Percentiles rank a stretch among this genome's conserved stretches.
These are phyloP conservation scores for Odontesthes bonariensis DNA, from an alignment of 2,113 vertebrate genomes.

Conservation along the genomic window DNA sequence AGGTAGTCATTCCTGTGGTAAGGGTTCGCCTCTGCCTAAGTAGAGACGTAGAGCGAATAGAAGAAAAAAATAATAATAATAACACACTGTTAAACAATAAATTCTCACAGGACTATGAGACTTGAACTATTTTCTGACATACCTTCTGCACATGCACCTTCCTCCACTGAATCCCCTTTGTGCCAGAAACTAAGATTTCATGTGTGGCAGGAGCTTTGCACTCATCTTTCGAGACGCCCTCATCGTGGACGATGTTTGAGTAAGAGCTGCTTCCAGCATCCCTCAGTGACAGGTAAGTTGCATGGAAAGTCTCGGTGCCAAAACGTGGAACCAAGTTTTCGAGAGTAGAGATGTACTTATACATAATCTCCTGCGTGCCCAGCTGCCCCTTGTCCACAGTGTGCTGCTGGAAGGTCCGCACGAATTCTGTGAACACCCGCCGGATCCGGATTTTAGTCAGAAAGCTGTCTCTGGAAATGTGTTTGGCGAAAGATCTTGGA, in stretches of 20 bases:
- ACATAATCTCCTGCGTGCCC: conserved; percentile 86
- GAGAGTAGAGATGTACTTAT: conserved; percentile 91
- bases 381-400: conserved; percentile 80
- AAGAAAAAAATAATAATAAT: background rate
- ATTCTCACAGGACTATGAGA: no score
- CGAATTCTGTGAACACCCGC: conserved; percentile 86
- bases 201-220: conserved; percentile 62
- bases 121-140: background rate
- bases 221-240: conserved; percentile 17
- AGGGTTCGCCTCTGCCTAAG: conserved; percentile 67
- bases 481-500: conserved; percentile 86
- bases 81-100: no score
- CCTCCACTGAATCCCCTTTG: conserved; percentile 87
- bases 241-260: conserved; percentile 27
- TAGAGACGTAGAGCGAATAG: conserved; percentile 4
- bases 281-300: conserved; percentile 70
- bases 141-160: conserved; percentile 63
- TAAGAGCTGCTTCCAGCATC: conserved; percentile 67
- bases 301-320: conserved; percentile 82
- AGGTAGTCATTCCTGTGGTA: conserved; percentile 62
- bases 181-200: conserved; percentile 87
- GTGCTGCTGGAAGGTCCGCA: conserved; percentile 87
- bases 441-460: conserved; percentile 87
- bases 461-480: conserved; percentile 84
- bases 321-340: conserved; percentile 87